These are phyloP conservation scores for Narcine bancroftii DNA, from an alignment of 2,113 vertebrate species.

Conservation along the genomic window DNA sequence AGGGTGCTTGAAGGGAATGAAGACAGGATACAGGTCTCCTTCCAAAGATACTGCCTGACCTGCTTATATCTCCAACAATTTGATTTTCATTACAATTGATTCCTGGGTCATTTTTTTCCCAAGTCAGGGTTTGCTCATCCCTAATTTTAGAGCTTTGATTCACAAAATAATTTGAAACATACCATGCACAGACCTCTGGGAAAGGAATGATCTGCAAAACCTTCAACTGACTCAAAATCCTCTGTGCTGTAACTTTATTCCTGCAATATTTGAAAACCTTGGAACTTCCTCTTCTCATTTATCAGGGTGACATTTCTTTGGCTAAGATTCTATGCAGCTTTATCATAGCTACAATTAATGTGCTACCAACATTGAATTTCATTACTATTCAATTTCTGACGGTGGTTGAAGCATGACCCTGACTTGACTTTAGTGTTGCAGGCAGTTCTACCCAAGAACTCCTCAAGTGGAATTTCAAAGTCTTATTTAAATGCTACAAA, in stretches of 20 bases:
- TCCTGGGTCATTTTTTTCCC: not conserved
- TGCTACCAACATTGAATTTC: conserved; percentile 12
- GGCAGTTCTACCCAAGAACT: no score
- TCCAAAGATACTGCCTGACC: no score
- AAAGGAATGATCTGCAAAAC: not conserved
- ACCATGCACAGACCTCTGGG: not conserved
- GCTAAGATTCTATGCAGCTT: not conserved
- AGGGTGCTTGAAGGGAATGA: not conserved
- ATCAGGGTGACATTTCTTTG: conserved; percentile 21
- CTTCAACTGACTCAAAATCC: not conserved
- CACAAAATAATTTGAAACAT: not conserved
- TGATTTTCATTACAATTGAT: not conserved
- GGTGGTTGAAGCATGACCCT: no score
- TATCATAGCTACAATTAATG: conserved; percentile 4
- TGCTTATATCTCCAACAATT: no score
- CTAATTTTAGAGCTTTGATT: no score
- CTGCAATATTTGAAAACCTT: not conserved
- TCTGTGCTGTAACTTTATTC: not conserved
- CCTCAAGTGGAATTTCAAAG: no score
- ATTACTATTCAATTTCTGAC: not conserved
- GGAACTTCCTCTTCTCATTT: conserved; percentile 3
- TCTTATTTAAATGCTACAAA: no score
- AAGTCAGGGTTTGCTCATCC: not conserved
- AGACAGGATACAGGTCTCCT: no score
- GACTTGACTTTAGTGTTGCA: no score